phyloP scores from a whole-genome alignment of 2,888 invertebrate species.

The Odontocerum albicorne region DNA sequence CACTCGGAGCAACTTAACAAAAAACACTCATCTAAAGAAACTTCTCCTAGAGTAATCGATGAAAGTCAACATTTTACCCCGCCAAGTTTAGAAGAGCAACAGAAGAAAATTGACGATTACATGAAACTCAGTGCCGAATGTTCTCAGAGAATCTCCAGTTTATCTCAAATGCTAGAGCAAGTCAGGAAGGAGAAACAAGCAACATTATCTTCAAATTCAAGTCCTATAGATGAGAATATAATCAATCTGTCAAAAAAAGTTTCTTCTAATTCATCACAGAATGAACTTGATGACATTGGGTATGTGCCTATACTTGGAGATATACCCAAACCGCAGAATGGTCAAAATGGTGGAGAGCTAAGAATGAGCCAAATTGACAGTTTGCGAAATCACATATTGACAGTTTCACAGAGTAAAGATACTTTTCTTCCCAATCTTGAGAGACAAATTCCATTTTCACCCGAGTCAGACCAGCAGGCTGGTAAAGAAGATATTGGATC shows the following conservation, averaged over 20 bases:
- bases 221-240: slow-evolving; percentile 4
- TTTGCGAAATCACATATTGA: neutral
- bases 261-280: slow-evolving; percentile 1
- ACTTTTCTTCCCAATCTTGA: slow-evolving; percentile 4
- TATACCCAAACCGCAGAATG: slow-evolving; percentile 25
- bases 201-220: slow-evolving; percentile 14
- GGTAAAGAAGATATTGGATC: neutral
- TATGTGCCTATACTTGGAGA: slow-evolving; percentile 27
- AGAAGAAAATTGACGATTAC: slow-evolving; percentile 11
- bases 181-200: slow-evolving; percentile 49
- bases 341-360: neutral
- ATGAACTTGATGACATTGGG: neutral
- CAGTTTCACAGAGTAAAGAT: slow-evolving; percentile 7
- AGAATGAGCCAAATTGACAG: slow-evolving; percentile 6
- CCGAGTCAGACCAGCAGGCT: neutral
- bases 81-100: slow-evolving; percentile 4
- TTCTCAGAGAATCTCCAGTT: slow-evolving; percentile 47
- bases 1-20: neutral
- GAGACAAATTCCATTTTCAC: slow-evolving; percentile 6
- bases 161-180: slow-evolving; percentile 54
- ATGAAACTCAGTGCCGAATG: slow-evolving; percentile 18
- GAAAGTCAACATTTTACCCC: slow-evolving; percentile 3
- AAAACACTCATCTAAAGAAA: slow-evolving; percentile 1
- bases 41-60: neutral
- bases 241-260: slow-evolving; percentile 5